These are phyloP conservation scores for Lagopus muta DNA, from an alignment of 2,113 vertebrate species.

Conservation along the genomic window DNA sequence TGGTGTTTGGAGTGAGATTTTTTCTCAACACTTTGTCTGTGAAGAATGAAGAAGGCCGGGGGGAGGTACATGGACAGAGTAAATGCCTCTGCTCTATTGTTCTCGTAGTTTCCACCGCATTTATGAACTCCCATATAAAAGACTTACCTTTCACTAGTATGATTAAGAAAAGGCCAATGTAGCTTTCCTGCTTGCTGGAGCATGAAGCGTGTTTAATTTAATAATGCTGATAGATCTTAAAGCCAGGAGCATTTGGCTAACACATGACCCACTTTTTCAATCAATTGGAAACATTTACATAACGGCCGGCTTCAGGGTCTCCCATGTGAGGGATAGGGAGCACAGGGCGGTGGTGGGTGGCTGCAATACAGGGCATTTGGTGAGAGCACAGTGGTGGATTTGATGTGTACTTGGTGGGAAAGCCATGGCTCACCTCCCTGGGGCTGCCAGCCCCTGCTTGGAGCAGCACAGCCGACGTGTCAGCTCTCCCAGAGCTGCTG, in stretches of 20 bases:
- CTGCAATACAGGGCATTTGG: neutral
- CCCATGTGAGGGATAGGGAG: neutral
- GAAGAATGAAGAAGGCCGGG: neutral
- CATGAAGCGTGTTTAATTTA: constrained; percentile 96
- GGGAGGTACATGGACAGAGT: neutral
- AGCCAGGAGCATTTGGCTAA: constrained; percentile 85
- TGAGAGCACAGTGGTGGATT: accelerated
- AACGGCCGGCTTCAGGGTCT: constrained; percentile 59
- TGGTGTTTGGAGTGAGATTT: neutral
- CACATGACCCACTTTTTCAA: constrained; percentile 93
- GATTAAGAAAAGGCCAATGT: constrained; percentile 79
- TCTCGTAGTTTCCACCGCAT: neutral
- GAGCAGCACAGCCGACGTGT: neutral
- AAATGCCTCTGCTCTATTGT: neutral
- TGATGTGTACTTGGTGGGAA: accelerated
- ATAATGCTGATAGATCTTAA: constrained; percentile 88
- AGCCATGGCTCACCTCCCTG: neutral
- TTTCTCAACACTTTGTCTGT: constrained; percentile 22
- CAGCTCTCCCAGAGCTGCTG: neutral
- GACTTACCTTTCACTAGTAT: constrained; percentile 66
- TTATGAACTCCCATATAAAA: constrained; percentile 18
- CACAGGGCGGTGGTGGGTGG: neutral
- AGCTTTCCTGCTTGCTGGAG: constrained; percentile 80
- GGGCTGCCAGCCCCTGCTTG: neutral
- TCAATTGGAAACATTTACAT: constrained; percentile 84